phyloP scores from a whole-genome alignment of 2,888 invertebrate species.

The Thera obeliscata region DNA sequence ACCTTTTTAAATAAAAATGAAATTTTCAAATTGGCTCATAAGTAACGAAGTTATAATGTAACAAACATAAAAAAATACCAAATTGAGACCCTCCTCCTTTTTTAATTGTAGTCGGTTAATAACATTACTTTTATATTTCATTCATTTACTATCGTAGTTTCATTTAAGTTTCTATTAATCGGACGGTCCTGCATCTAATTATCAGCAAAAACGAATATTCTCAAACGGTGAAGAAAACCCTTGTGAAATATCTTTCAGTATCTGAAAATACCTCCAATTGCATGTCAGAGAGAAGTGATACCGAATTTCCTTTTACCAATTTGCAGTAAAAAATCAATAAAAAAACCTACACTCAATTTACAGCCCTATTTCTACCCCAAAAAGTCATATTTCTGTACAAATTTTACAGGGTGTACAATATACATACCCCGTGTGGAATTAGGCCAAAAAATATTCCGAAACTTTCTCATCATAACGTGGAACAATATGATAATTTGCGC shows the following conservation, averaged over 20 bases:
- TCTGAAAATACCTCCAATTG: conserved; percentile 7
- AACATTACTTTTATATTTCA: too few species aligned
- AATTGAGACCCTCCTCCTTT: too few species aligned
- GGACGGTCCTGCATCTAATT: too few species aligned
- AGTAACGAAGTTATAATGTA: too few species aligned
- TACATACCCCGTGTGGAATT: conserved; percentile 17
- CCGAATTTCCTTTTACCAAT: conserved; percentile 13
- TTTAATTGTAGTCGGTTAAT: too few species aligned
- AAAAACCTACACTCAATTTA: conserved; percentile 3
- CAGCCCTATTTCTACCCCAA: neutral
- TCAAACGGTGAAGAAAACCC: too few species aligned
- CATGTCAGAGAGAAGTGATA: conserved; percentile 5
- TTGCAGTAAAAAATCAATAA: conserved; percentile 22
- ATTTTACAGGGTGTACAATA: neutral
- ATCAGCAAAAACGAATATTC: too few species aligned
- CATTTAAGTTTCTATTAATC: too few species aligned
- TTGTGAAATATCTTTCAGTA: neutral
- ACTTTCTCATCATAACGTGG: conserved; percentile 23
- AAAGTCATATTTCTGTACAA: neutral
- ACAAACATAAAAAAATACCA: too few species aligned
- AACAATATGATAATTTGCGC: conserved; percentile 31
- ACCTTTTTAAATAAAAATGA: too few species aligned
- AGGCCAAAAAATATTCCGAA: conserved; percentile 22
- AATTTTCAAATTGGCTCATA: too few species aligned
- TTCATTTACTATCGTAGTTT: too few species aligned